phyloP scores from a whole-genome alignment of 2,888 invertebrate species.

The Amblyjoppa fuscipennis region DNA sequence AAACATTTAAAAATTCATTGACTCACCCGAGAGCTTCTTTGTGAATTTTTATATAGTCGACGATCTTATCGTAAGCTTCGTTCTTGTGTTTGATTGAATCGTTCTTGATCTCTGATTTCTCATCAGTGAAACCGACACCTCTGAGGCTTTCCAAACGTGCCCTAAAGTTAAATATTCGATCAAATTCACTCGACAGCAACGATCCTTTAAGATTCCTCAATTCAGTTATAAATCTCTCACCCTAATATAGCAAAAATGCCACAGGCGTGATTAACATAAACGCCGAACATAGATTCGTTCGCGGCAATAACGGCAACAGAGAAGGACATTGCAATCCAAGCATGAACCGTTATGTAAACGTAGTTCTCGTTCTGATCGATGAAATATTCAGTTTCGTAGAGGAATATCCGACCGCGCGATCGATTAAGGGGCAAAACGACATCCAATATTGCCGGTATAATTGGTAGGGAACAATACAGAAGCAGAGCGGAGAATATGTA shows the following conservation, averaged over 20 bases:
- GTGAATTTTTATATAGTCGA: constrained; percentile 55
- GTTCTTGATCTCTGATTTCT: background rate
- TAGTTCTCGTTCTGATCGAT: constrained; percentile 64
- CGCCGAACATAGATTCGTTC: constrained; percentile 63
- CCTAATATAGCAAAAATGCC: constrained; percentile 59
- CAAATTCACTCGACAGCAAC: too few relatives aligned
- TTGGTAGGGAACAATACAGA: constrained; percentile 55
- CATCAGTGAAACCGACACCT: background rate
- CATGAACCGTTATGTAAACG: constrained; percentile 54
- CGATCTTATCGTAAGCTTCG: constrained; percentile 50
- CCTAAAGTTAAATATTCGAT: constrained; percentile 16
- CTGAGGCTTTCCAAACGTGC: constrained; percentile 47
- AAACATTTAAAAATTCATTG: background rate
- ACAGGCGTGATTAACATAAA: constrained; percentile 62
- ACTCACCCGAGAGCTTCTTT: constrained; percentile 58
- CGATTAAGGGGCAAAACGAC: constrained; percentile 61
- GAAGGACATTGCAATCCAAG: constrained; percentile 61
- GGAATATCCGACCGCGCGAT: constrained; percentile 50
- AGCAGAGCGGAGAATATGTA: constrained; percentile 39
- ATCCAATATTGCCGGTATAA: constrained; percentile 58
- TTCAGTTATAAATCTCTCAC: constrained; percentile 28
- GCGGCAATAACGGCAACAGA: constrained; percentile 42
- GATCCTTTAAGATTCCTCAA: too few relatives aligned
- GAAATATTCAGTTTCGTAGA: constrained; percentile 68
- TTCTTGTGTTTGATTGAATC: background rate